phyloP scores from a whole-genome alignment of 2,113 vertebrate genomes.

The Gambusia holbrooki region DNA sequence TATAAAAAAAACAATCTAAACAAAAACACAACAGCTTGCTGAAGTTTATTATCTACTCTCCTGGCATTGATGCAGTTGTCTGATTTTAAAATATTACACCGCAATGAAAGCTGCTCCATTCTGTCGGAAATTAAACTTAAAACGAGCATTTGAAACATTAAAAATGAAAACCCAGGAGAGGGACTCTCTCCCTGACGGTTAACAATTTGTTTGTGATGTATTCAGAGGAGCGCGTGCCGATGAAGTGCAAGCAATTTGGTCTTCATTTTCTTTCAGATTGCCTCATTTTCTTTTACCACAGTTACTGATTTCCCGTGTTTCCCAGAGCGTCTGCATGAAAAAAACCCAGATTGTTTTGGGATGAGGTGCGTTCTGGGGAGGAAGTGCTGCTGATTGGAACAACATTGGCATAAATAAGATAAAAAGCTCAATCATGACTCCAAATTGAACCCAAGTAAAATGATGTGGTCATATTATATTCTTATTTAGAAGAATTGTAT shows the following conservation, averaged over 20 bases:
- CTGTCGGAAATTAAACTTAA: conserved; percentile 23
- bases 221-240: conserved; percentile 25
- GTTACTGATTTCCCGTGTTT: conserved; percentile 32
- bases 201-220: conserved; percentile 29
- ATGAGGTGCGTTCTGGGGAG: background rate
- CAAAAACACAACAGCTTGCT: background rate
- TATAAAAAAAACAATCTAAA: background rate
- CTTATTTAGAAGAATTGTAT: background rate
- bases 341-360: conserved; percentile 5
- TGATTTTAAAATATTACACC: conserved; percentile 16
- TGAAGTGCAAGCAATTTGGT: conserved; percentile 30
- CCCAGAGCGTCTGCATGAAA: background rate
- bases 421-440: conserved; percentile 3
- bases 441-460: background rate
- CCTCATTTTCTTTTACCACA: conserved; percentile 35
- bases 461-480: background rate
- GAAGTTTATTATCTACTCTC: conserved; percentile 13
- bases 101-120: background rate
- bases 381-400: background rate
- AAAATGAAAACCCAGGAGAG: conserved; percentile 32
- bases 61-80: conserved; percentile 3
- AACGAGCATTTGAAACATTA: conserved; percentile 29
- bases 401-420: background rate
- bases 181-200: conserved; percentile 18
- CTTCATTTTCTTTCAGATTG: conserved; percentile 36